These are phyloP conservation scores for Colletes collaris DNA, from an alignment of 2,888 invertebrate species.

Conservation along the genomic window DNA sequence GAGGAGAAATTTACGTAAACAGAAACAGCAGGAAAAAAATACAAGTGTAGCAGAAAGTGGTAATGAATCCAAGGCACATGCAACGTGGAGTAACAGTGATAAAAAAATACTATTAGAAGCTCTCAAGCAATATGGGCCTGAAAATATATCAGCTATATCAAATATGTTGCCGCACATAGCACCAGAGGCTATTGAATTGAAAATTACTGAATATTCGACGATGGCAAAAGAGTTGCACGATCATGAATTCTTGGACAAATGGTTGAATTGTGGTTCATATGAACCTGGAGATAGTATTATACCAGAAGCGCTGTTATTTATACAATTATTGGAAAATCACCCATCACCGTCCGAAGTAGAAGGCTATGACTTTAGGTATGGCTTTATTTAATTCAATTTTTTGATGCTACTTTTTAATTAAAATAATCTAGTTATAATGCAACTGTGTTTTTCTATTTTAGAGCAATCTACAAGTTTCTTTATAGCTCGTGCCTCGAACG, in stretches of 20 bases:
- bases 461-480: constrained; percentile 75
- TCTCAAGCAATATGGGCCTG: constrained; percentile 72
- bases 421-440: not conserved
- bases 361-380: constrained; percentile 58
- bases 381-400: not conserved
- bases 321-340: constrained; percentile 75
- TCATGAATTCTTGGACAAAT: constrained; percentile 63
- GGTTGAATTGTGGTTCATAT: constrained; percentile 71
- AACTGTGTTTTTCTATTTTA: constrained; percentile 60
- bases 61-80: not conserved
- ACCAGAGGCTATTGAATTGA: constrained; percentile 63
- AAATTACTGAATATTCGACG: constrained; percentile 70
- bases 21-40: not conserved
- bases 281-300: constrained; percentile 66
- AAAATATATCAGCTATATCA: constrained; percentile 68
- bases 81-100: constrained; percentile 58
- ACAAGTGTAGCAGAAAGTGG: not conserved
- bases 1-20: not conserved
- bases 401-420: not conserved
- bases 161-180: constrained; percentile 69
- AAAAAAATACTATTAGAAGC: constrained; percentile 72
- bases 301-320: constrained; percentile 75
- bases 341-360: constrained; percentile 49
- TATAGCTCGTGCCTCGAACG: constrained; percentile 68
- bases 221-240: constrained; percentile 58